Percentiles rank a stretch among this genome's conserved stretches.
These are phyloP conservation scores for Polymixis lichenea DNA, from an alignment of 2,888 invertebrate genomes.

Conservation along the genomic window DNA sequence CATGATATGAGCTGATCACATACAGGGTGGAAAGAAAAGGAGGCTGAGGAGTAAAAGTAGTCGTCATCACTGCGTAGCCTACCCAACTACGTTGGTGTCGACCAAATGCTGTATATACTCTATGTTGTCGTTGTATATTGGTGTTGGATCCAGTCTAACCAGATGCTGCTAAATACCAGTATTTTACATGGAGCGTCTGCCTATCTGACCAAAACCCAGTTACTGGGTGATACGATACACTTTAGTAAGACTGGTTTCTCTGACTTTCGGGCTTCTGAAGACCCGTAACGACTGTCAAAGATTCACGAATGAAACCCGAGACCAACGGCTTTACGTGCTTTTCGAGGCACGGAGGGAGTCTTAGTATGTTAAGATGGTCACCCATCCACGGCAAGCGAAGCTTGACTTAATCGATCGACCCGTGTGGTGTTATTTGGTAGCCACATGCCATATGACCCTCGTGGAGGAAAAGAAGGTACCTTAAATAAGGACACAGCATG, in stretches of 20 bases:
- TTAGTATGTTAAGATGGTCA: background rate
- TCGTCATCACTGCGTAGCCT: too few species aligned
- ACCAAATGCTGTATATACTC: too few species aligned
- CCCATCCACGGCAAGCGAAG: background rate
- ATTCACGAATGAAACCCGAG: background rate
- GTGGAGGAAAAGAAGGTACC: too few species aligned
- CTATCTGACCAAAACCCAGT: background rate
- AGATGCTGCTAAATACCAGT: background rate
- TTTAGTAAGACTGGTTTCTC: background rate
- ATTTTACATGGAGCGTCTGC: background rate
- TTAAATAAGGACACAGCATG: background rate
- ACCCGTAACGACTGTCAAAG: background rate
- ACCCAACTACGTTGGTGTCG: too few species aligned
- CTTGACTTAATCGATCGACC: background rate
- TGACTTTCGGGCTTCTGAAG: background rate
- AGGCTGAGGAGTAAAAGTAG: too few species aligned
- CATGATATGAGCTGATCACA: background rate
- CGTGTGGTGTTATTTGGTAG: background rate
- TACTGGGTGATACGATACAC: too few species aligned
- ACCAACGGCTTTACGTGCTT: background rate
- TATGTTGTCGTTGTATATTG: too few species aligned
- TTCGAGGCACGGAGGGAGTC: background rate
- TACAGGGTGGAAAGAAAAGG: rapidly evolving
- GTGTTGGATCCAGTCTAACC: background rate
- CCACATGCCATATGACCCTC: too few species aligned